These are phyloP conservation scores for Phaethornis superciliosus DNA, from an alignment of 2,113 vertebrate genomes.

Conservation along the genomic window DNA sequence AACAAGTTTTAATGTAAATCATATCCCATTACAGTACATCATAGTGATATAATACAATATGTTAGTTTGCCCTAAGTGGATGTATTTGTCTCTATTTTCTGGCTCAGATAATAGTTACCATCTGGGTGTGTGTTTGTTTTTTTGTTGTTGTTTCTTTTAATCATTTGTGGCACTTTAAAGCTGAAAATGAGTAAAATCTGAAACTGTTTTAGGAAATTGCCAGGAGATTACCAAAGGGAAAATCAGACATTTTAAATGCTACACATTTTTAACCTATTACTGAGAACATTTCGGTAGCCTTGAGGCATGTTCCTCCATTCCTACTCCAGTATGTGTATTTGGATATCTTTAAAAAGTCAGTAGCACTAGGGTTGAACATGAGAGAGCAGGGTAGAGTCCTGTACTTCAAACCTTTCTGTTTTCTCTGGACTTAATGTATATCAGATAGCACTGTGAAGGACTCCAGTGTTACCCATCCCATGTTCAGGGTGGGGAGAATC, in stretches of 20 bases:
- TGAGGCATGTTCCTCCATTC: conserved; percentile 26
- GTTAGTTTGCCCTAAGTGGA: conserved; percentile 71
- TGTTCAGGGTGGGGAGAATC: not conserved
- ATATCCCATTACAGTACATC: conserved; percentile 66
- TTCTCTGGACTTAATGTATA: not conserved
- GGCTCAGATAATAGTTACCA: conserved; percentile 78
- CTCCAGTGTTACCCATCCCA: not conserved
- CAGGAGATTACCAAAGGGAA: conserved; percentile 57
- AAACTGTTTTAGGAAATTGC: conserved; percentile 71
- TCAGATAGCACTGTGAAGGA: not conserved
- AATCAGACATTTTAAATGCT: conserved; percentile 39
- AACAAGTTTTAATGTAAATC: conserved; percentile 72
- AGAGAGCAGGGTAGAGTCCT: not conserved
- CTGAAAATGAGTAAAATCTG: conserved; percentile 73
- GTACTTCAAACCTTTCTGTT: not conserved
- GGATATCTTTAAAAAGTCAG: not conserved
- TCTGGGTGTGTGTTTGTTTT: conserved; percentile 72
- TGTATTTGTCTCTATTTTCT: conserved; percentile 72
- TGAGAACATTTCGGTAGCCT: conserved; percentile 18
- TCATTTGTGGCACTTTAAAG: conserved; percentile 68
- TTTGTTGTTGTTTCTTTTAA: conserved; percentile 75
- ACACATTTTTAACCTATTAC: conserved; percentile 54
- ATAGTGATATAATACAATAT: conserved; percentile 71
- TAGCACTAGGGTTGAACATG: not conserved
- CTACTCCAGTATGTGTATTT: not conserved